These are phyloP conservation scores for Drosophila quadrilineata DNA, from an alignment of 1,140 invertebrate species.

Conservation along the genomic window DNA sequence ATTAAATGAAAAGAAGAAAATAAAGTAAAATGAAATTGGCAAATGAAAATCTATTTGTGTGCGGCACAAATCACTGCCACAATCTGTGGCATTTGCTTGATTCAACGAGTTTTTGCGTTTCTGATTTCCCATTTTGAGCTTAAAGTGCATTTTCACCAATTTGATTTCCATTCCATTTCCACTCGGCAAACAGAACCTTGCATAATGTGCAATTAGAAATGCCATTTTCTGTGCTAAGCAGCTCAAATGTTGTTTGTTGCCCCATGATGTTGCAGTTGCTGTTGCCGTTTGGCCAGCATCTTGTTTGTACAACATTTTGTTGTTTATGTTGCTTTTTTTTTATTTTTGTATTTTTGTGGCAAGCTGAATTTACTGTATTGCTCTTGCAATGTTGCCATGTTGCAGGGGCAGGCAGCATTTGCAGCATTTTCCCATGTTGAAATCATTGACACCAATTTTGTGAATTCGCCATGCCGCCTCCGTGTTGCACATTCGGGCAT, in stretches of 20 bases:
- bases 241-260: conserved; percentile 31
- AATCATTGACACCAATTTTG: conserved; percentile 75
- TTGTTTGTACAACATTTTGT: conserved; percentile 1
- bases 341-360: no score
- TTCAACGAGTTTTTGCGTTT: neutral
- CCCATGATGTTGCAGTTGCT: conserved; percentile 1
- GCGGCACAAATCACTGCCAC: conserved; percentile 9
- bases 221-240: conserved; percentile 56
- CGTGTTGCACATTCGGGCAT: conserved; percentile 47
- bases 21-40: no score
- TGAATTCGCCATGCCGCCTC: conserved; percentile 38
- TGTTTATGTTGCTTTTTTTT: conserved; percentile 15
- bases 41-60: neutral
- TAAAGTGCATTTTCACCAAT: conserved; percentile 25
- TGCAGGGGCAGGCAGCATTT: no score
- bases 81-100: neutral
- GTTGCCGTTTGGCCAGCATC: neutral
- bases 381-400: conserved; percentile 14
- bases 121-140: neutral
- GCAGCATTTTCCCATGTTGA: conserved; percentile 67
- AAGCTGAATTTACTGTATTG: neutral
- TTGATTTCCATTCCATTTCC: no score
- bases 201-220: conserved; percentile 73
- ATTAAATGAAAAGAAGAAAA: conserved; percentile 3
- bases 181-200: conserved; percentile 47